These are phyloP conservation scores for Australoheros scitulus DNA, from an alignment of 2,113 vertebrate species.

Conservation along the genomic window DNA sequence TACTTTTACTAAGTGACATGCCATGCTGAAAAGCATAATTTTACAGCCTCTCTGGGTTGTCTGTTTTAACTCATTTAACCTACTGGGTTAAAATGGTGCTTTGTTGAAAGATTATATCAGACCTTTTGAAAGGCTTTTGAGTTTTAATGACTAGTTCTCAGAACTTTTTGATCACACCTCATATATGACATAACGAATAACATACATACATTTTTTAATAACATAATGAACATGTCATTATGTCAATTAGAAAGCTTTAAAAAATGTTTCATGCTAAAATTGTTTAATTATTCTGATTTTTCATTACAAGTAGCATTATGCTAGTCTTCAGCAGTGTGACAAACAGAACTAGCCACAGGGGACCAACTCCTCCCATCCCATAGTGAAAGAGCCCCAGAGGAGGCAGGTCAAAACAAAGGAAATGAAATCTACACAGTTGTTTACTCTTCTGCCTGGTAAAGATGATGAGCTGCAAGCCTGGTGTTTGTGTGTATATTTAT, in stretches of 20 bases:
- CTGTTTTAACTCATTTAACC: neutral
- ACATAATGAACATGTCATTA: neutral
- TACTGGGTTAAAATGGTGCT: neutral
- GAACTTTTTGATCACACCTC: neutral
- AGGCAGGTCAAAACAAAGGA: conserved; percentile 22
- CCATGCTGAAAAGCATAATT: neutral
- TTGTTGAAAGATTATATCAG: neutral
- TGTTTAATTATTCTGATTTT: neutral
- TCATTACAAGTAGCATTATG: neutral
- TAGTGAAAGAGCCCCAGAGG: neutral
- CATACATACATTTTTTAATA: neutral
- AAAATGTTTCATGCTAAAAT: neutral
- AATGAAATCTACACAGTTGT: conserved; percentile 22
- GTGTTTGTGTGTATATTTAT: neutral
- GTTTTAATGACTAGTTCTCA: neutral
- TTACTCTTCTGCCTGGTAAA: neutral
- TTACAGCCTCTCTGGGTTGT: neutral
- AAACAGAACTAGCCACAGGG: neutral
- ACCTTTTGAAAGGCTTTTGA: neutral
- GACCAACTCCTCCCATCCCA: conserved; percentile 19
- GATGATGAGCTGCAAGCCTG: neutral
- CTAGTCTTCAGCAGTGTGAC: neutral
- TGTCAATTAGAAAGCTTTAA: neutral
- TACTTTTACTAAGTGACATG: neutral
- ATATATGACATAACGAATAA: neutral